phyloP scores from a whole-genome alignment of 2,797 vertebrate species.

The Clarias pachynema region DNA sequence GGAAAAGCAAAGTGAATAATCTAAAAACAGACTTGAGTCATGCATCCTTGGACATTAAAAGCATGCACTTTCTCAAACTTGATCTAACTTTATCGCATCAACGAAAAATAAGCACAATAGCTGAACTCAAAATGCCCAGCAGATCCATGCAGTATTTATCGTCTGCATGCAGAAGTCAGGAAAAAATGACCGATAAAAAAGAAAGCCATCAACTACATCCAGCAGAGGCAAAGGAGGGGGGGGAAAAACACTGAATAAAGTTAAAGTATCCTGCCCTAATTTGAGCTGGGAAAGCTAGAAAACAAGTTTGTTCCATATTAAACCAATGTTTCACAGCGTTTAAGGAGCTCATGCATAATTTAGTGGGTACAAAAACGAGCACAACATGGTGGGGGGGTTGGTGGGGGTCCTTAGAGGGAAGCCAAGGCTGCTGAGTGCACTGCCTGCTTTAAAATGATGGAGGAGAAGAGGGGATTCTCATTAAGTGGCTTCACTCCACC shows the following conservation, averaged over 20 bases:
- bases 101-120: slow-evolving; percentile 32
- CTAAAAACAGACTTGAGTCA: slow-evolving; percentile 43
- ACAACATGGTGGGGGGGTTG: slow-evolving; percentile 48
- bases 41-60: slow-evolving; percentile 38
- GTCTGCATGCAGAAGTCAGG: slow-evolving; percentile 25
- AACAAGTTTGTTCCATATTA: slow-evolving; percentile 65
- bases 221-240: slow-evolving; percentile 27
- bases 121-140: slow-evolving; percentile 22
- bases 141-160: slow-evolving; percentile 39
- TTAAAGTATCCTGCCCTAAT: slow-evolving; percentile 59
- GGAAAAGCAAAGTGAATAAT: slow-evolving; percentile 42
- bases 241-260: slow-evolving; percentile 45
- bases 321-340: slow-evolving; percentile 67
- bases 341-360: slow-evolving; percentile 67
- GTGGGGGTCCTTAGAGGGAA: slow-evolving; percentile 54
- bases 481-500: slow-evolving; percentile 62
- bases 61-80: slow-evolving; percentile 46
- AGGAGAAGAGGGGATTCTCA: slow-evolving; percentile 60
- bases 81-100: slow-evolving; percentile 52
- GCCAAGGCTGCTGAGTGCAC: slow-evolving; percentile 57
- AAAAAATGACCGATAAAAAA: slow-evolving; percentile 46
- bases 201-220: slow-evolving; percentile 51
- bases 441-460: slow-evolving; percentile 61
- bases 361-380: slow-evolving; percentile 61
- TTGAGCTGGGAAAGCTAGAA: slow-evolving; percentile 54